These are phyloP conservation scores for Anisognathus igniventris DNA, from an alignment of 2,797 vertebrate species.

Conservation along the genomic window DNA sequence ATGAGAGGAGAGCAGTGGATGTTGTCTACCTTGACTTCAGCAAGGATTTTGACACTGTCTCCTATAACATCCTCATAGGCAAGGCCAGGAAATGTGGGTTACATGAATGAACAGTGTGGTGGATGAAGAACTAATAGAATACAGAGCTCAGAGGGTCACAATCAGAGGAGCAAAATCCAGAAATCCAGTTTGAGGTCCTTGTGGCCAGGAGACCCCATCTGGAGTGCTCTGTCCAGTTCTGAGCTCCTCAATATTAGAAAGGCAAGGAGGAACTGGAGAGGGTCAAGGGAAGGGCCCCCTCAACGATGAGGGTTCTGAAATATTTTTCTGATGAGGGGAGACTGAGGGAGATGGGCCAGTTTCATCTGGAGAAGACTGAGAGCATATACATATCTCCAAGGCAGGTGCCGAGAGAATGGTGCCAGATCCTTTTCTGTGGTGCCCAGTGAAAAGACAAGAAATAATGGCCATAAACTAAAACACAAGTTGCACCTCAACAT, in stretches of 20 bases:
- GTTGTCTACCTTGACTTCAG: neutral
- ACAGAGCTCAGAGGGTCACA: neutral
- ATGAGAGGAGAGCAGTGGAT: no score
- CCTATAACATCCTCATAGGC: neutral
- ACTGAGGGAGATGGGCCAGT: neutral
- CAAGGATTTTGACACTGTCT: neutral
- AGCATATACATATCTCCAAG: neutral
- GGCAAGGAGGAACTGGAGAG: neutral
- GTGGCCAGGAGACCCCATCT: neutral
- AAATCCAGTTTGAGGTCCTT: neutral
- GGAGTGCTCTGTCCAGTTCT: neutral
- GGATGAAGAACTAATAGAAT: neutral
- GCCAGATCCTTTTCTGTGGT: neutral
- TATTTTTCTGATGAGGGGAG: neutral
- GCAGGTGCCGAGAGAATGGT: neutral
- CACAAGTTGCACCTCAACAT: neutral
- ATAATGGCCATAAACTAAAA: neutral
- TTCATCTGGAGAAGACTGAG: neutral
- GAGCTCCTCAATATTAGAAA: neutral
- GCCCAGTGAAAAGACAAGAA: neutral
- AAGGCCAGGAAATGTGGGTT: neutral
- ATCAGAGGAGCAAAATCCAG: neutral
- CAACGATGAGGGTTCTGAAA: neutral
- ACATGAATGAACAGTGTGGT: neutral
- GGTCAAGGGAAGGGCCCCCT: rapidly evolving